Conservation (phyloP, 1,140 invertebrate genomes). For the Leucophenga varia region DNA sequence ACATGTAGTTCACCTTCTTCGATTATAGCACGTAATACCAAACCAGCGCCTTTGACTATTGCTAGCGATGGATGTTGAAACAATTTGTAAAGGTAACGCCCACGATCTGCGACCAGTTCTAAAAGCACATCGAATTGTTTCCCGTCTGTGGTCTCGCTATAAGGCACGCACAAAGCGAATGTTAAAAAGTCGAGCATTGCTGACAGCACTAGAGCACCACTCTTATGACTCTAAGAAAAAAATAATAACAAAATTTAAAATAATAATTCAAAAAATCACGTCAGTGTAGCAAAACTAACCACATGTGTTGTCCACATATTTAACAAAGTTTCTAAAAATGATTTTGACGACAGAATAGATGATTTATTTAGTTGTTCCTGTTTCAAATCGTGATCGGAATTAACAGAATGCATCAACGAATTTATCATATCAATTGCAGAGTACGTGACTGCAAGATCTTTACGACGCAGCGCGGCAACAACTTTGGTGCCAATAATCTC, state of each 20-base stretch:
- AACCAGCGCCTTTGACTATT: conserved; percentile 95
- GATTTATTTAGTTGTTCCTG: conserved; percentile 99
- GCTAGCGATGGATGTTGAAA: conserved; percentile 98
- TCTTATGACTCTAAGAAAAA: conserved; percentile 69
- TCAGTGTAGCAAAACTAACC: too few species aligned
- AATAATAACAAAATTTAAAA: not conserved
- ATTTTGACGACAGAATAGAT: conserved; percentile 86
- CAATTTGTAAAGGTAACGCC: conserved; percentile 87
- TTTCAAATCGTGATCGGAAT: conserved; percentile 90
- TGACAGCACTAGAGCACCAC: conserved; percentile 79
- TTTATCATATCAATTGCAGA: conserved; percentile 96
- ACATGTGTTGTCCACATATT: conserved; percentile 96
- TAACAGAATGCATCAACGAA: conserved; percentile 98
- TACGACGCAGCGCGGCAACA: conserved; percentile 85
- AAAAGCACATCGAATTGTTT: conserved; percentile 94
- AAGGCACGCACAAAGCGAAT: conserved; percentile 97
- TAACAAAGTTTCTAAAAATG: conserved; percentile 90
- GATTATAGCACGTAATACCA: conserved; percentile 96
- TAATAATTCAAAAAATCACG: conserved; percentile 17
- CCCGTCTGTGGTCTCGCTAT: conserved; percentile 98
- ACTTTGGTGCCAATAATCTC: conserved; percentile 92
- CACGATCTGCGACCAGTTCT: conserved; percentile 90
- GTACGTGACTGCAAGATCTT: conserved; percentile 89
- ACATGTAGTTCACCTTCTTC: conserved; percentile 93
- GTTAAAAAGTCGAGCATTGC: conserved; percentile 98